These are phyloP conservation scores for Erynnis tages DNA, from an alignment of 2,888 invertebrate species.

Conservation along the genomic window DNA sequence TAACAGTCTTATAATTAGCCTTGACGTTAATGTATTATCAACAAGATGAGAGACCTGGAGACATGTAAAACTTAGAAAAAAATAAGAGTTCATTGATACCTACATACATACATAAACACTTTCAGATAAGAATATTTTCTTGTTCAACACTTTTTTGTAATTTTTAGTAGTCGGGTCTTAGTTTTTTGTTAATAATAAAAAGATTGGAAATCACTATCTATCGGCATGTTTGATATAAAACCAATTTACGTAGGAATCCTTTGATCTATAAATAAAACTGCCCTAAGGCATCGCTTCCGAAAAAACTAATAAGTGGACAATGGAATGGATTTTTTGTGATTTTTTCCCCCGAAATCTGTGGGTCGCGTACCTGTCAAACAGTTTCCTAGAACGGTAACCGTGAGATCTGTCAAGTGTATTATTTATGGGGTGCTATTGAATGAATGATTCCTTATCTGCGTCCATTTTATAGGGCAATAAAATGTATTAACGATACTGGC, in stretches of 20 bases:
- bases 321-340: slow-evolving; percentile 35
- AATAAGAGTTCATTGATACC: too few species aligned
- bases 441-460: slow-evolving; percentile 7
- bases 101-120: too few species aligned
- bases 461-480: slow-evolving; percentile 8
- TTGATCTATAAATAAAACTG: slow-evolving; percentile 58
- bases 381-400: slow-evolving; percentile 38
- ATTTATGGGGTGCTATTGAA: slow-evolving; percentile 12
- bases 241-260: slow-evolving; percentile 63
- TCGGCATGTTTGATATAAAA: slow-evolving; percentile 60
- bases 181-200: too few species aligned
- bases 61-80: too few species aligned
- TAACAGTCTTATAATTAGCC: too few species aligned
- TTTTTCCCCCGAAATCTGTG: slow-evolving; percentile 20
- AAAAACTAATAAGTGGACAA: slow-evolving; percentile 44
- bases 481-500: not conserved
- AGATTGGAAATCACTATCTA: too few species aligned
- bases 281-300: slow-evolving; percentile 53
- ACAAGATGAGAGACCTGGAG: too few species aligned
- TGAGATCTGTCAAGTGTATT: slow-evolving; percentile 12
- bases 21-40: too few species aligned
- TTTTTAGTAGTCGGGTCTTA: too few species aligned
- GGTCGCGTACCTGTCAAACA: slow-evolving; percentile 33
- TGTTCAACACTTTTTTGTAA: too few species aligned
- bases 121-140: too few species aligned